Conservation (phyloP, 1,140 invertebrate species). For the Bombus sibiricus region DNA sequence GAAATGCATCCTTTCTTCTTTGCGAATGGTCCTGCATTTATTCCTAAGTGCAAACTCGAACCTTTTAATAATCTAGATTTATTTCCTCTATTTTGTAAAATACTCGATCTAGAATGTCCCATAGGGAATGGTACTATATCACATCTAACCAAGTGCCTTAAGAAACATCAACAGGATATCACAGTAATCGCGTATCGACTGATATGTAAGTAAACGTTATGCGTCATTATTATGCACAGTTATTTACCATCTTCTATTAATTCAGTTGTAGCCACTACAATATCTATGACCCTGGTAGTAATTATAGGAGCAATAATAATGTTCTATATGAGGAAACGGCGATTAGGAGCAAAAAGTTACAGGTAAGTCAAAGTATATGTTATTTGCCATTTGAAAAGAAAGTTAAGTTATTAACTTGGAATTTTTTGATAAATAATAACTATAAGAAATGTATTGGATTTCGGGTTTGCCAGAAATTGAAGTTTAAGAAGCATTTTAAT, state of each 20-base stretch:
- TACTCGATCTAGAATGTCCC: constrained; percentile 83
- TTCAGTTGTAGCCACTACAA: constrained; percentile 51
- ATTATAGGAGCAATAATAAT: constrained; percentile 34
- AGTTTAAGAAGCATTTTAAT: neutral
- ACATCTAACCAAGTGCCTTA: constrained; percentile 73
- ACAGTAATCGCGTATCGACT: constrained; percentile 33
- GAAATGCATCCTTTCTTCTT: constrained; percentile 89
- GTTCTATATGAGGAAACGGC: constrained; percentile 45
- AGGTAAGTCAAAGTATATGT: constrained; percentile 39
- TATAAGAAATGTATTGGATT: neutral
- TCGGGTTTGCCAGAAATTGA: neutral
- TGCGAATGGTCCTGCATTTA: constrained; percentile 86
- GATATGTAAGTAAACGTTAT: constrained; percentile 48
- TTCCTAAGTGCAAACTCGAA: constrained; percentile 80
- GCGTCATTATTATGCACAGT: neutral
- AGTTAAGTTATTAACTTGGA: neutral
- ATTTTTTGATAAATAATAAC: neutral
- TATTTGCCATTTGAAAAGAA: neutral
- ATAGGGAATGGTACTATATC: constrained; percentile 82
- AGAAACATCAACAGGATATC: constrained; percentile 39
- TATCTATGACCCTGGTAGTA: constrained; percentile 35
- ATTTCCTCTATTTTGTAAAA: constrained; percentile 86
- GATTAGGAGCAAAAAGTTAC: constrained; percentile 16
- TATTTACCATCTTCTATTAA: constrained; percentile 2
- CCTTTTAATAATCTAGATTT: constrained; percentile 87